A percentile compares a stretch with the other conserved stretches of the same genome.
Conservation (phyloP, 1,140 invertebrate genomes). For the Fopius arisanus region DNA sequence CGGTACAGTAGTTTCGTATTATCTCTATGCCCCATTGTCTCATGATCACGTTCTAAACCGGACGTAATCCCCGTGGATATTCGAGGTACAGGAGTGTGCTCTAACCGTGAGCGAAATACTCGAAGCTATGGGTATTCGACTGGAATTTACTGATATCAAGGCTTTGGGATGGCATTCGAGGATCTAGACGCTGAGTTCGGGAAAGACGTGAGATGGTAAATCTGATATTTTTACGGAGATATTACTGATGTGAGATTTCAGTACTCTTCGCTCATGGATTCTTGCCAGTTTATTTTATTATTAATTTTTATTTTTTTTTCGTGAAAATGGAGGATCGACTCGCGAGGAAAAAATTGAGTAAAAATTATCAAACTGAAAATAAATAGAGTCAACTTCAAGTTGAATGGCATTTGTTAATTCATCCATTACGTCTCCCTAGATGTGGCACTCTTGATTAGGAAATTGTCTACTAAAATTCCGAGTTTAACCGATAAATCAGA, state of each 20-base stretch:
- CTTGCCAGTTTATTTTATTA: too few relatives aligned
- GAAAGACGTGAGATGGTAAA: background rate
- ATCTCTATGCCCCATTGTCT: constrained; percentile 31
- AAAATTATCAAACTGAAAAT: too few relatives aligned
- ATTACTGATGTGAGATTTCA: background rate
- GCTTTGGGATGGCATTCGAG: background rate
- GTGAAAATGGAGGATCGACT: too few relatives aligned
- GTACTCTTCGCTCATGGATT: background rate
- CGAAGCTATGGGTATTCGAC: constrained; percentile 27
- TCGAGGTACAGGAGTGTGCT: constrained; percentile 20
- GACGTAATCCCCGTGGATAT: constrained; percentile 30
- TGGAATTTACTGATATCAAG: constrained; percentile 32
- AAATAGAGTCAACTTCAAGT: background rate
- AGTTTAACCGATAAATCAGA: background rate
- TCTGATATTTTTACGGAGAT: background rate
- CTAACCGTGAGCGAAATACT: constrained; percentile 28
- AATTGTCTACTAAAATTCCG: background rate
- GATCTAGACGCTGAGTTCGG: background rate
- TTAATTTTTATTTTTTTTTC: too few relatives aligned
- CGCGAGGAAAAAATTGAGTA: too few relatives aligned
- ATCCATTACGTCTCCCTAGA: background rate
- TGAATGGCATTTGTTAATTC: background rate
- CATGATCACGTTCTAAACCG: constrained; percentile 31
- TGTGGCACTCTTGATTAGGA: background rate
- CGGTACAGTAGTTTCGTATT: constrained; percentile 20